Evolutionary conservation across 2,797 vertebrate species (phyloP), one percentile per base, ranked within the genome.

Genomic region (Rhabdophis nuchalis): DNA sequence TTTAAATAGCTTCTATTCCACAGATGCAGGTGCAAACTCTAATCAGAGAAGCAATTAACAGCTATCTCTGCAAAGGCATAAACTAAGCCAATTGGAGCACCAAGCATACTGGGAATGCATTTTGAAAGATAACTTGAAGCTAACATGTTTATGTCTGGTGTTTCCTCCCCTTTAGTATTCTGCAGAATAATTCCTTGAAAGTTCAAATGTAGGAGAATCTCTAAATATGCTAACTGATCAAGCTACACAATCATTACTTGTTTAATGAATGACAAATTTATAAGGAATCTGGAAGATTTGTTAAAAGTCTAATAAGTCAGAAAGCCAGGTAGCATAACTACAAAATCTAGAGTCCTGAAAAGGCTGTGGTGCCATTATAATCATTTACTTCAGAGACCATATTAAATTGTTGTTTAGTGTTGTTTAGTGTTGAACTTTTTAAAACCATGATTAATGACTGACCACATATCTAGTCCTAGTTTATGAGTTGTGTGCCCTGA

Each of bases 1-100:
- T 98, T 98, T 98, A 89, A 96, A 89, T 23, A 95, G 85, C 85
- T 88, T 94, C 94, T 95, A 94, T 96, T 90, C 88, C 93, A 91
- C 91, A 92, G 95, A 96, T 96, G 91, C 94, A 97, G 97, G 96
- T 97, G 97, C 90, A 95, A 96, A 94, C 95, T 95, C 97, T 98
- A 97, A 96, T 97, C 96, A 94, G 93, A 93, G 94, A 97, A 96
- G 97, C 97, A 98, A 98, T 98, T 98, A 98, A 98, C 97, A 97
- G 97, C 97, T 98, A 98, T 98, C 98, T 98, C 93, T 97, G 96
- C 95, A 96, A 96, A 96, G 95, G 96, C 92, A 96, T 46, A 46
- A 46, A 96, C 94, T 91, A 90, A 96, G 95, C 95, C 95, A 95
- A 92, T 82, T 64, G 86, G 41, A 87, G 91, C 95, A 93, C 90